Conservation (phyloP, 2,113 vertebrate genomes). For the Chaetodon auriga region DNA sequence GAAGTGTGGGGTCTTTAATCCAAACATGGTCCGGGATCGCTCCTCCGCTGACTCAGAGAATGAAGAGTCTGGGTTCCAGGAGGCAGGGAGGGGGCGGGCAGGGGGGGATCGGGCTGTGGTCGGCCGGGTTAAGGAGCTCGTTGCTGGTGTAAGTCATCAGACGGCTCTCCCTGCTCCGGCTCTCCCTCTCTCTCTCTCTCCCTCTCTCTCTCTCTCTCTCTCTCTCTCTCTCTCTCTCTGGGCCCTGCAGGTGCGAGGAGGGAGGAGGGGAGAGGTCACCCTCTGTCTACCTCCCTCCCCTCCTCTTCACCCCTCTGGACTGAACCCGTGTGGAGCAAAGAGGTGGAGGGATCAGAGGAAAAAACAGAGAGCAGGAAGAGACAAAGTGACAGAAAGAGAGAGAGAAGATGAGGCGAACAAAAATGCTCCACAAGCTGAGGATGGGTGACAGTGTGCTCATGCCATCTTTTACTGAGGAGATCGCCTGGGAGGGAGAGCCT, state of each 20-base stretch:
- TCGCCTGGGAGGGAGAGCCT: constrained; percentile 56
- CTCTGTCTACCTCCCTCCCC: constrained; percentile 49
- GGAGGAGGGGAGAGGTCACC: constrained; percentile 66
- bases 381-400: constrained; percentile 24
- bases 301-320: constrained; percentile 52
- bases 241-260: constrained; percentile 38
- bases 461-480: constrained; percentile 69
- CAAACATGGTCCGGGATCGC: constrained; percentile 90
- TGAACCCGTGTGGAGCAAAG: constrained; percentile 38
- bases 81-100: constrained; percentile 16
- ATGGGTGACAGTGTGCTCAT: constrained; percentile 69
- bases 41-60: constrained; percentile 73
- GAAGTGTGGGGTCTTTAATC: constrained; percentile 93
- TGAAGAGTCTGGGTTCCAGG: constrained; percentile 26
- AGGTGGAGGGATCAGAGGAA: constrained; percentile 22
- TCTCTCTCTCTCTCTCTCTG: constrained; percentile 19
- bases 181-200: constrained; percentile 15
- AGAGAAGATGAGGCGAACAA: constrained; percentile 10
- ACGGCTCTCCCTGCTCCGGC: constrained; percentile 51
- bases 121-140: constrained; percentile 59
- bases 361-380: not conserved
- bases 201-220: constrained; percentile 20
- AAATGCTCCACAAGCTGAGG: constrained; percentile 60
- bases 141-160: constrained; percentile 68
- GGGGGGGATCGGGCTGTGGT: constrained; percentile 41